A percentile compares a stretch with the other conserved stretches of the same genome.
Conservation (phyloP, 2,113 vertebrate species). For the Lasiurus cinereus region DNA sequence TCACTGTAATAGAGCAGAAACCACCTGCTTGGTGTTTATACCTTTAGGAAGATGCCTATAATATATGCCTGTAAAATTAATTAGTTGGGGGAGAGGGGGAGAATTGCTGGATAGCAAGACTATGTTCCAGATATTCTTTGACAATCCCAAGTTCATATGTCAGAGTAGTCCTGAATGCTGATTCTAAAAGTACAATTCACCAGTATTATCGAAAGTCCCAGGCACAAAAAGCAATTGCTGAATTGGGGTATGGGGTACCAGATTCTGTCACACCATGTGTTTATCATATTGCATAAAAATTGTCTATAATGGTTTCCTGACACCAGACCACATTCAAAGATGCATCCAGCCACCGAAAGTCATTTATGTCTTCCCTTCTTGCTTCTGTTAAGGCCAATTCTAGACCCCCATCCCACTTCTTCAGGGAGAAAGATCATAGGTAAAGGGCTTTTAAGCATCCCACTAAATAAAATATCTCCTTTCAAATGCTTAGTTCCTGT, state of each 20-base stretch:
- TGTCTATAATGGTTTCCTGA: constrained; percentile 49
- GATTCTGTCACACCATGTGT: constrained; percentile 33
- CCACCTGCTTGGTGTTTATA: constrained; percentile 20
- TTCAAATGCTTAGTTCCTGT: constrained; percentile 84
- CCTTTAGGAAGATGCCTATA: background rate
- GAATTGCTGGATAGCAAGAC: background rate
- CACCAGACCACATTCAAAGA: constrained; percentile 85
- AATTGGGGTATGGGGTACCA: background rate
- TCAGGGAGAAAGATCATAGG: constrained; percentile 71
- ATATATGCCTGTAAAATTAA: background rate
- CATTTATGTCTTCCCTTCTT: constrained; percentile 74
- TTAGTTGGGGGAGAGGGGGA: background rate
- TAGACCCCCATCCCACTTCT: constrained; percentile 47
- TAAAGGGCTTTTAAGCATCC: constrained; percentile 65
- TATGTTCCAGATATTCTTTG: background rate
- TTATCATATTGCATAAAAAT: constrained; percentile 85
- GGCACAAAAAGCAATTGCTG: constrained; percentile 23
- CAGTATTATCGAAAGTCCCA: background rate
- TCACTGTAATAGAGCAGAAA: background rate
- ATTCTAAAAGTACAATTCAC: constrained; percentile 11
- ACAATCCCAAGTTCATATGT: background rate
- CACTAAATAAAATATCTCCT: constrained; percentile 82
- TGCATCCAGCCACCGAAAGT: constrained; percentile 13
- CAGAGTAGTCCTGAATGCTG: background rate
- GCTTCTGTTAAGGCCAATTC: constrained; percentile 49